These are phyloP conservation scores for Atta cephalotes DNA, from an alignment of 1,140 invertebrate genomes.

Conservation along the genomic window DNA sequence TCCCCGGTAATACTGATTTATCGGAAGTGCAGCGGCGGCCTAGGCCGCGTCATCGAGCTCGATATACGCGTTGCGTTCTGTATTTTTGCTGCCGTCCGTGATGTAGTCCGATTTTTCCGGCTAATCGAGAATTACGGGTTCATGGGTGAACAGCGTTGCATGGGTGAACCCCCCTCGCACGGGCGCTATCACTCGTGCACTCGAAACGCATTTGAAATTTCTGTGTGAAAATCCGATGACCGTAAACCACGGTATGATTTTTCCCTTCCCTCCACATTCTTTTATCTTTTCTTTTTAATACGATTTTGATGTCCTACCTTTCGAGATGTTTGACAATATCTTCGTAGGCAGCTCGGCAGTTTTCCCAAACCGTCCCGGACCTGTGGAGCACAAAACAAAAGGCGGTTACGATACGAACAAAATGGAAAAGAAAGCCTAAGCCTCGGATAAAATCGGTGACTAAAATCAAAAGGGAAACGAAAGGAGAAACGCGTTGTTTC, in stretches of 20 bases:
- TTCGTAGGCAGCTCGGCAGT: constrained; percentile 96
- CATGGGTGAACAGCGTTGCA: constrained; percentile 31
- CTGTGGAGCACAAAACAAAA: constrained; percentile 88
- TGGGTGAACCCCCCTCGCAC: neutral
- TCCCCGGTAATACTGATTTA: constrained; percentile 85
- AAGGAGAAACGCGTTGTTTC: constrained; percentile 38
- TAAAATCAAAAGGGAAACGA: constrained; percentile 33
- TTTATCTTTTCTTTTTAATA: neutral
- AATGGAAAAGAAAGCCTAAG: constrained; percentile 32
- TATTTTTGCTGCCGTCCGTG: constrained; percentile 71
- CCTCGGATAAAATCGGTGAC: neutral
- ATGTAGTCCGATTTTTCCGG: constrained; percentile 67
- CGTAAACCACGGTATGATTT: neutral
- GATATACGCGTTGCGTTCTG: constrained; percentile 59
- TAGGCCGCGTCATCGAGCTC: constrained; percentile 53
- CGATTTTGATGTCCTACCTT: constrained; percentile 88
- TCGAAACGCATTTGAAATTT: constrained; percentile 18
- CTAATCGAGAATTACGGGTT: constrained; percentile 68
- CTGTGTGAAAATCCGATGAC: neutral
- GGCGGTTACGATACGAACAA: constrained; percentile 58
- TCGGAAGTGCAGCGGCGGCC: constrained; percentile 78
- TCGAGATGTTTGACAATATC: constrained; percentile 97
- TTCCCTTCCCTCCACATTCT: neutral
- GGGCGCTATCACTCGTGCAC: constrained; percentile 9
- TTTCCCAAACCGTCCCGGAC: constrained; percentile 95